phyloP scores from a whole-genome alignment of 2,113 vertebrate species.

The Hiodon alosoides region DNA sequence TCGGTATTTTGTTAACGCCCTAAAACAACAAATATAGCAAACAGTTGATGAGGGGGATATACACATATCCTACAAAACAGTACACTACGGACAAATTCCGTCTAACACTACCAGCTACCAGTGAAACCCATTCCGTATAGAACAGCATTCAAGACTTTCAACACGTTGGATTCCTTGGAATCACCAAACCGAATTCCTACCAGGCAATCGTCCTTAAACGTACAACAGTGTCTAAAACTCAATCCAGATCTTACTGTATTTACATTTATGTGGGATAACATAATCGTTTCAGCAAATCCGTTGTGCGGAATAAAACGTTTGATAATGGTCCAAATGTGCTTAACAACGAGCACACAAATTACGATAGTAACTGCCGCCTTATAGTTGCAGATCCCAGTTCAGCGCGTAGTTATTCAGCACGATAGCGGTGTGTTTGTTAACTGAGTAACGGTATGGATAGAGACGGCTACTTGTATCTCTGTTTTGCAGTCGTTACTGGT shows the following conservation, averaged over 20 bases:
- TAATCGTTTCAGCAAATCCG: no score
- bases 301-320: no score
- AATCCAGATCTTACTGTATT: no score
- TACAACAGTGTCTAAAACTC: no score
- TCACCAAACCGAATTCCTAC: not conserved
- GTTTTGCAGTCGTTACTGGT: not conserved
- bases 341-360: no score
- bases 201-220: not conserved
- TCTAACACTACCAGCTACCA: not conserved
- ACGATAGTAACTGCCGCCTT: no score
- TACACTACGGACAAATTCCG: not conserved
- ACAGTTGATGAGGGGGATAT: not conserved
- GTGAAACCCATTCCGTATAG: not conserved
- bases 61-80: not conserved
- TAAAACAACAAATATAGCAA: not conserved
- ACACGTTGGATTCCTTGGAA: not conserved
- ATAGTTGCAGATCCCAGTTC: no score
- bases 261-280: no score
- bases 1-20: not conserved
- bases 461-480: not conserved
- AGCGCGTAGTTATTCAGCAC: no score
- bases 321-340: no score
- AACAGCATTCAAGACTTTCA: not conserved
- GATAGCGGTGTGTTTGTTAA: no score
- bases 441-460: not conserved